Base-by-base conservation (phyloP, 1,140 invertebrate species). In the Pogonus chalceus region DNA sequence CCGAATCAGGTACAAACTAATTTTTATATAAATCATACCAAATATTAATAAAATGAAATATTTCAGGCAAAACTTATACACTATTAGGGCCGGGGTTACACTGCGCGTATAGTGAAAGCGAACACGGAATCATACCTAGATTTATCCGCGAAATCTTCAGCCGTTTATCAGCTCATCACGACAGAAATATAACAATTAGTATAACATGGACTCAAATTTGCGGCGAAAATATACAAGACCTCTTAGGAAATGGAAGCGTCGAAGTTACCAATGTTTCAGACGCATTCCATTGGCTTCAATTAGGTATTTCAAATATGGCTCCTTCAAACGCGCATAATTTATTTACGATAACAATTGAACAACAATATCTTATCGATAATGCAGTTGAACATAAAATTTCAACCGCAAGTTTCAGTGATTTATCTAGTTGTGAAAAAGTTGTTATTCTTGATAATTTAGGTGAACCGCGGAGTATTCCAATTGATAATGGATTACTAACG, bases 51-150 rank as follows among this genome's bases (percentile, higher is more conserved):
- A 43, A 43, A 43, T 18, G 18, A n/a, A n/a, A 12, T 20, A 20
- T n/a, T 14, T 83, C 82, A 59, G 87, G 87, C 2, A 90, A 90
- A 71, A 87, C 84, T 1, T 88, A 83, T 61, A 85, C 85, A 1
- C 74, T 90, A 52, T 82, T 87, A 64, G 88, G 88, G 9, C 82
- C 83, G 64, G 81, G 80, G 26, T 76, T 82, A 60, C 78, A 84
- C 61, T 82, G 77, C 61, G 78, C 79, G 21, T 76, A 79, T 56
- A 79, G 76, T 64, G 84, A 88, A 64, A 76, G 80, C 59, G 84
- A 88, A 58, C 79, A 84, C 71, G 87, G 87, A 22, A 78, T 89
- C 21, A 77, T 90, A 35, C 87, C 85, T 23, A 72, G 86, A 54
- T 87, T 86, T 63, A 71, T 88, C 3, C 75, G 81, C 49, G 81